phyloP scores from a whole-genome alignment of 2,113 vertebrate genomes.

The Microtus montanus region DNA sequence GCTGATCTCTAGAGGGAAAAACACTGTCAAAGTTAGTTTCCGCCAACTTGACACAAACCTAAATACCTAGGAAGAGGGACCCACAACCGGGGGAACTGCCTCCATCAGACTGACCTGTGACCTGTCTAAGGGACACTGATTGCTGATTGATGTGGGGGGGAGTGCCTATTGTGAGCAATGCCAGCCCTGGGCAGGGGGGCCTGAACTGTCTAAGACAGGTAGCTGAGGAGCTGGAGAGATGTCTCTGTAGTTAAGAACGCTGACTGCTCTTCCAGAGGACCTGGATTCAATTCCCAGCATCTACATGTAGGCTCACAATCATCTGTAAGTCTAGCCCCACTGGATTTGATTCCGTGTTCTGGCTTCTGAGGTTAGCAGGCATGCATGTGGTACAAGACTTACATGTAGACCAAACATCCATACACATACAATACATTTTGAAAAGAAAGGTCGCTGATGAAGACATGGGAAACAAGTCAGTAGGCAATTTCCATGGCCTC shows the following conservation, averaged over 20 bases:
- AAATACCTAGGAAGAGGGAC: not conserved
- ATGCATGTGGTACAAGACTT: not conserved
- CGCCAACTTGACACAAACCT: not conserved
- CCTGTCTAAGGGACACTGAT: not conserved
- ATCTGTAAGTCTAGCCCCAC: not conserved
- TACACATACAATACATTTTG: not conserved
- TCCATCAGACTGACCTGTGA: not conserved
- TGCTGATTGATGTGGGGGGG: not conserved
- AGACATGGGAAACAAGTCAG: not conserved
- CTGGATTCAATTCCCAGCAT: not conserved
- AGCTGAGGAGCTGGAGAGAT: not conserved
- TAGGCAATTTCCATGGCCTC: not conserved
- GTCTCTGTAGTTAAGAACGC: not conserved
- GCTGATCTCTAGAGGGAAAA: not conserved
- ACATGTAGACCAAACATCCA: not conserved
- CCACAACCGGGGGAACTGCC: not conserved
- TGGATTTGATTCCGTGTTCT: not conserved
- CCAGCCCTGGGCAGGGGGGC: not conserved
- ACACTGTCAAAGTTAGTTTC: not conserved
- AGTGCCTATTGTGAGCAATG: not conserved
- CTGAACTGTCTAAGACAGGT: not conserved
- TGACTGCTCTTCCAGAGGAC: not conserved
- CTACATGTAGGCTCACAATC: not conserved
- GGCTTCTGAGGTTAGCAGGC: not conserved
- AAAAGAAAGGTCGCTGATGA: not conserved